phyloP scores from a whole-genome alignment of 2,888 invertebrate species.

The Calameuta filiformis region DNA sequence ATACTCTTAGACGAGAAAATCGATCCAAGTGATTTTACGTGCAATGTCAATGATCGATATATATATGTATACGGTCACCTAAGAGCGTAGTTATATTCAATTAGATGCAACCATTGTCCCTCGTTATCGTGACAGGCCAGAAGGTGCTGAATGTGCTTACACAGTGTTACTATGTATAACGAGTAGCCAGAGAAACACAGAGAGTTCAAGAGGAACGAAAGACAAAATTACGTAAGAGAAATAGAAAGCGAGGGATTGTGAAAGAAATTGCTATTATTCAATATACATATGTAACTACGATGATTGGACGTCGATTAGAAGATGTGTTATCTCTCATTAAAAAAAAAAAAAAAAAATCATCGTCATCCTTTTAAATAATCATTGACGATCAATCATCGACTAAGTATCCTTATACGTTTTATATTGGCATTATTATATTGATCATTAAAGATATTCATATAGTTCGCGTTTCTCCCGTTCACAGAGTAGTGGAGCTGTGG shows the following conservation, averaged over 20 bases:
- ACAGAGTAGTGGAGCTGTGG: too few species aligned
- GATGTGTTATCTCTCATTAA: too few species aligned
- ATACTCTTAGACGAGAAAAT: background rate
- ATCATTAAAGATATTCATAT: too few species aligned
- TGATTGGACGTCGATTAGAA: too few species aligned
- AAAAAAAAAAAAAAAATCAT: too few species aligned
- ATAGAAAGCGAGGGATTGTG: too few species aligned
- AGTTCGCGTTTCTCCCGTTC: too few species aligned
- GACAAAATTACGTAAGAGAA: too few species aligned
- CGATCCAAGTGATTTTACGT: slow-evolving; percentile 9
- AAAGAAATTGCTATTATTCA: background rate
- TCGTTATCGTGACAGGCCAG: slow-evolving; percentile 22
- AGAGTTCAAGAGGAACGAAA: background rate
- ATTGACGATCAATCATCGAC: too few species aligned
- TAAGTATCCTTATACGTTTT: too few species aligned
- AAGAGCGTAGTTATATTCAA: slow-evolving; percentile 45
- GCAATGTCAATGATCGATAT: slow-evolving; percentile 20
- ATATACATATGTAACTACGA: background rate
- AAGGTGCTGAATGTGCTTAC: background rate
- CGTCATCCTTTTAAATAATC: too few species aligned
- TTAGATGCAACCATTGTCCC: slow-evolving; percentile 43
- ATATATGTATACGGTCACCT: slow-evolving; percentile 18
- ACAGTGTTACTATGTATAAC: background rate
- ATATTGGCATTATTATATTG: too few species aligned
- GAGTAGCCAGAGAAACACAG: background rate